Evolutionary conservation across 2,797 vertebrate species (phyloP).

Genomic region (Microtus obscurus): DNA sequence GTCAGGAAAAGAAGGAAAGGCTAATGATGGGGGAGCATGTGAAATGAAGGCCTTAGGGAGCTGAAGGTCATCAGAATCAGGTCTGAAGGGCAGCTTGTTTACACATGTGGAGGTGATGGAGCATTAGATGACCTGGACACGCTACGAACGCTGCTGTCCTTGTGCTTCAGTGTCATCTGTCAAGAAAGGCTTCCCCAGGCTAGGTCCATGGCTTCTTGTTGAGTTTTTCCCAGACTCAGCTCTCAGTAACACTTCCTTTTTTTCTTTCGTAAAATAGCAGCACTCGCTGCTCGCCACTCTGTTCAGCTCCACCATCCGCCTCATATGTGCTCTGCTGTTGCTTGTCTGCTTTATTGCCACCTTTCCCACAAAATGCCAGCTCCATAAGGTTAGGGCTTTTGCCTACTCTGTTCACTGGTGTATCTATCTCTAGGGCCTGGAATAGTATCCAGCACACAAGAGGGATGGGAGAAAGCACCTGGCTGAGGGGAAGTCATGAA

Average conservation of each 20-base stretch:
- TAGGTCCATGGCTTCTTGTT: neutral
- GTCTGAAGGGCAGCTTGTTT: neutral
- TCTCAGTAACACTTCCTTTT: neutral
- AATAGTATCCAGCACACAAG: neutral
- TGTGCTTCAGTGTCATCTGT: neutral
- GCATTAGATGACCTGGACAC: neutral
- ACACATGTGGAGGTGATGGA: neutral
- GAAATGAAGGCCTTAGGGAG: neutral
- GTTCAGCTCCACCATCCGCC: neutral
- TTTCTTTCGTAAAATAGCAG: neutral
- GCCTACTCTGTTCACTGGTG: neutral
- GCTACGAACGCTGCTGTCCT: neutral
- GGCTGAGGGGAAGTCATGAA: neutral
- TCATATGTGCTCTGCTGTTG: neutral
- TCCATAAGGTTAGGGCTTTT: neutral
- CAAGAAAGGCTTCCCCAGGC: neutral
- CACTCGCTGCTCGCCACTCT: rapidly evolving
- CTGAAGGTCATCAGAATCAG: neutral
- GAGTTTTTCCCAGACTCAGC: neutral
- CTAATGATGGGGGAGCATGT: neutral
- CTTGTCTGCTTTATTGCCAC: neutral
- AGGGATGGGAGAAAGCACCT: neutral
- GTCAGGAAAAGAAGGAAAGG: neutral
- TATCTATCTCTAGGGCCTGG: neutral
- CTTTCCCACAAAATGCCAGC: neutral